Base-by-base conservation (phyloP, 2,888 invertebrate species). In the Caenorhabditis uteleia region DNA sequence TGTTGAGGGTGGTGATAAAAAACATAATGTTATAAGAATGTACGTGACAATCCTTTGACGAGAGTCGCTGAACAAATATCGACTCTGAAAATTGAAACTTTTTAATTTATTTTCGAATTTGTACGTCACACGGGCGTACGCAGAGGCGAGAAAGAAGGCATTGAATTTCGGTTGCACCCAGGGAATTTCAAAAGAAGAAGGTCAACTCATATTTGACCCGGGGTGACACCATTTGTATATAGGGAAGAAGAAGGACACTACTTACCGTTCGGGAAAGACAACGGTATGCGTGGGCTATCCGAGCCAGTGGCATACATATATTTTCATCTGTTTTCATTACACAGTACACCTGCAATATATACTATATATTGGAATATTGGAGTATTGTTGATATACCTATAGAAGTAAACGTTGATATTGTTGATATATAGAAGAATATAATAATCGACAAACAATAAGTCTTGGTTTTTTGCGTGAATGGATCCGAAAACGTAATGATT, bases 21-120 rank as follows among this genome's bases (percentile, higher is more conserved):
- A 65, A 44, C 65, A 65, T n/a, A 65, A 46, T 18, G 54, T 49
- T 39, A 65, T 58, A n/a, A 65, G 45, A 21, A 58, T 29, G 40
- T 55, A 59, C 31, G 65, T 47, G 50, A 55, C 29, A 45, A 58
- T 50, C 65, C 65, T 58, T 42, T 65, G 65, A 23, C 65, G 49
- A 34, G 65, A 65, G 50, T 65, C 65, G 26, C 58, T 58, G 55
- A 65, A 65, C 50, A 58, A 59, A 65, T 65, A 65, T 49, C 65
- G 65, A 55, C 46, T 58, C 65, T 65, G 58, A 49, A 65, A 57
- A 38, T 3, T 3, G 20, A 20, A 31, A n/a, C n/a, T n/a, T n/a
- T n/a, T n/a, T n/a, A n/a, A n/a, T n/a, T n/a, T n/a, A n/a, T n/a
- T n/a, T n/a, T n/a, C n/a, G n/a, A n/a, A n/a, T n/a, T n/a, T n/a